Percentiles rank a stretch among this genome's conserved stretches.
Evolutionary conservation across 2,888 invertebrate genomes (phyloP).

Genomic region (Synanthedon formicaeformis): DNA sequence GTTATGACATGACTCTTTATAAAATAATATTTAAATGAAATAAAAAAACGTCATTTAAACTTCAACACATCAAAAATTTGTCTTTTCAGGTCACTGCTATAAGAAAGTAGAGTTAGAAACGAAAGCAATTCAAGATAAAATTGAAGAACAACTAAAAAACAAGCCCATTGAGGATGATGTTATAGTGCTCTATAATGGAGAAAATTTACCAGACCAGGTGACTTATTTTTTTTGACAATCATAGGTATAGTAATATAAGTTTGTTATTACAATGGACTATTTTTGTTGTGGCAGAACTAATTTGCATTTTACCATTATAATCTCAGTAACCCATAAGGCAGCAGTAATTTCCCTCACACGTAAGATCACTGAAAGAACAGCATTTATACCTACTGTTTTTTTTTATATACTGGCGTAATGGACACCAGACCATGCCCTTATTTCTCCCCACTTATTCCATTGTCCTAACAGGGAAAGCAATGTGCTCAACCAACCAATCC

Average conservation of each 20-base stretch:
- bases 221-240: background rate
- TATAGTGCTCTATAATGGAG: constrained; percentile 86
- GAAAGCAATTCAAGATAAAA: constrained; percentile 79
- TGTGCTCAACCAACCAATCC: too few species aligned
- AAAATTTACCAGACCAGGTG: constrained; percentile 71
- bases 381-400: too few species aligned
- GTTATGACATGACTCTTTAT: too few species aligned
- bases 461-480: too few species aligned
- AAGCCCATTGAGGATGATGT: constrained; percentile 87
- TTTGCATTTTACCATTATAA: background rate
- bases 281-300: background rate
- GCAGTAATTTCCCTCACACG: too few species aligned
- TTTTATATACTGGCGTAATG: too few species aligned
- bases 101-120: constrained; percentile 86
- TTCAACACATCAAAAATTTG: background rate
- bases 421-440: too few species aligned
- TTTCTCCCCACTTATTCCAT: too few species aligned
- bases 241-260: background rate
- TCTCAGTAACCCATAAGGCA: background rate
- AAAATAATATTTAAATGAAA: too few species aligned
- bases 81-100: constrained; percentile 83
- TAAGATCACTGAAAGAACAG: too few species aligned
- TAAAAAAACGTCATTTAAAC: too few species aligned
- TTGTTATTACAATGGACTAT: too few species aligned
- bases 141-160: constrained; percentile 76